Base-by-base conservation (phyloP, 2,797 vertebrate genomes). In the Ctenochaetus hawaiiensis region DNA sequence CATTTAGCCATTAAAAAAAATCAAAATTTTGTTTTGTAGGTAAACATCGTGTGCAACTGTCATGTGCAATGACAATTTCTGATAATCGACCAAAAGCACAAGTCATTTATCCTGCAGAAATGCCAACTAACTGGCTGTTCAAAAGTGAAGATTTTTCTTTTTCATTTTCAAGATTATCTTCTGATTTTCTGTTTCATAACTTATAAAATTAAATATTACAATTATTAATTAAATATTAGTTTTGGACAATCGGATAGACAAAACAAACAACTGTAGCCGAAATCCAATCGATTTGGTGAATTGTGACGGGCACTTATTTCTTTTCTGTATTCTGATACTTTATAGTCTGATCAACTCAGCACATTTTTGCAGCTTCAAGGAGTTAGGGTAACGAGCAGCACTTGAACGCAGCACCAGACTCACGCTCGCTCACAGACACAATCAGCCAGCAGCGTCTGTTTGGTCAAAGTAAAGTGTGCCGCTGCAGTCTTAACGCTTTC, bases 321-420 rank as follows among this genome's bases (percentile, higher is more conserved):
- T 23, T 26, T 5, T 9, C 1, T 23, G 20, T 39, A 16, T 30
- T 20, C 16, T 30, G 39, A 45, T 4, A 14, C 6, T 4, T 5
- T 3, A 7, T 0, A 17, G 5, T 26, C 23, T 6, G 49, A 45
- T 44, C 20, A 16, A 23, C 5, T 53, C 10, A 47, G 49, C 20
- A 48, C 53, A 18, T 16, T 39, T 49, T 52, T 39, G 51, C 7
- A 69, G 73, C 44, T 14, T 6, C 7, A 57, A 23, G 67, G 45
- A 16, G 1, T 5, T 43, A 39, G 51, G 13, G 4, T 23, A 72
- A 78, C 87, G 77, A 87, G 81, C 69, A 6, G 74, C 43, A 64
- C 72, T 0, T 92, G 91, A 94, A 94, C 37, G 91, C 86, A 81
- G 3, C 93, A 83, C 4, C 44, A 12, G 65, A 5, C 67, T 86